Percentiles rank a stretch among this genome's conserved stretches.
Conservation (phyloP, 2,113 vertebrate genomes). For the Lamprologus sp. region DNA sequence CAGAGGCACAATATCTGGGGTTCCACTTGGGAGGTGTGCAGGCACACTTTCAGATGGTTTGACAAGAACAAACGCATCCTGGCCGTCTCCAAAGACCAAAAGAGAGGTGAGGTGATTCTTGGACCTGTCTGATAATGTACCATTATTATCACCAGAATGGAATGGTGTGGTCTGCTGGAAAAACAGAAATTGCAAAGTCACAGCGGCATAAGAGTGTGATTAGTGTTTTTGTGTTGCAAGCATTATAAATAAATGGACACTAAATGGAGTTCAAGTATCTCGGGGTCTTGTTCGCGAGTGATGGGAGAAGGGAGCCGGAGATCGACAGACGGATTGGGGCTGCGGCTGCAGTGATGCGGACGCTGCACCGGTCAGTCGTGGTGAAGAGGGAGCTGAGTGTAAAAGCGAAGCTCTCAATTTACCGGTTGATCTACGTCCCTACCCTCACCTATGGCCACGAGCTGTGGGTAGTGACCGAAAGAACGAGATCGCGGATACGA, state of each 20-base stretch:
- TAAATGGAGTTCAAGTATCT: background rate
- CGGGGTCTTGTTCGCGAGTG: no score
- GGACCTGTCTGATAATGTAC: background rate
- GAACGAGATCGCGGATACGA: no score
- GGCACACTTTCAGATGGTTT: background rate
- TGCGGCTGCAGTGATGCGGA: no score
- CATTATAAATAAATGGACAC: background rate
- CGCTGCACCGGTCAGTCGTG: no score
- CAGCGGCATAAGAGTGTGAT: background rate
- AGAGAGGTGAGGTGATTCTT: background rate
- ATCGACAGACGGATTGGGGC: no score
- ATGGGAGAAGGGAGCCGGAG: no score
- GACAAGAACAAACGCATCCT: background rate
- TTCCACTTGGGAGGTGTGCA: background rate
- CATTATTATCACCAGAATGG: background rate
- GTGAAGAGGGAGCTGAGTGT: no score
- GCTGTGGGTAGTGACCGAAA: no score
- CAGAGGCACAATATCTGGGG: background rate
- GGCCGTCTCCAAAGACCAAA: background rate
- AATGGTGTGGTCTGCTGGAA: background rate
- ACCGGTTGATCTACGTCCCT: no score
- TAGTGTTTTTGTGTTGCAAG: background rate
- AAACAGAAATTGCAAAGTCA: background rate
- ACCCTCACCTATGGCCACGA: no score
- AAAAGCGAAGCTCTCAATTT: no score